A percentile compares a stretch with the other conserved stretches of the same genome.
Conservation (phyloP, 2,888 invertebrate species). For the Blastobasis adustella region DNA sequence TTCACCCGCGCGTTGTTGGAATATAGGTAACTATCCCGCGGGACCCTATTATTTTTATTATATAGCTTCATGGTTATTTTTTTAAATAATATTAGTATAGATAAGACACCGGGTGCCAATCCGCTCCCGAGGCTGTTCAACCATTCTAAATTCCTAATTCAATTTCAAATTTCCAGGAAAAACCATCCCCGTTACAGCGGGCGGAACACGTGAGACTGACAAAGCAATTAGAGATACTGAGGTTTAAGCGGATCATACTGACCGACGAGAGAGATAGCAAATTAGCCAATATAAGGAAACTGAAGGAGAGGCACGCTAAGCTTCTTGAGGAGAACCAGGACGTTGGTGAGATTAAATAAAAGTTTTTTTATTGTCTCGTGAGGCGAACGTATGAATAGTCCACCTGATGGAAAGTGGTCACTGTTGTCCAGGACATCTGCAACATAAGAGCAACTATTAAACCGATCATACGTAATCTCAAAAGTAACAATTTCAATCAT, state of each 20-base stretch:
- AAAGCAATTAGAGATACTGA: constrained; percentile 81
- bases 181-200: constrained; percentile 78
- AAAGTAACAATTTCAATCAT: too few relatives aligned
- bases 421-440: background rate
- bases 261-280: constrained; percentile 81
- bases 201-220: constrained; percentile 77
- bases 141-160: too few relatives aligned
- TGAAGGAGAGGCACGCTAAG: constrained; percentile 78
- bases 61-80: too few relatives aligned
- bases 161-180: constrained; percentile 46
- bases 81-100: too few relatives aligned
- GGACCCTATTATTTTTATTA: too few relatives aligned
- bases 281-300: constrained; percentile 74
- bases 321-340: constrained; percentile 82
- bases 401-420: too few relatives aligned
- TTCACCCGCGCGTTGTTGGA: too few relatives aligned
- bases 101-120: too few relatives aligned
- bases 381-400: background rate
- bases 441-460: background rate
- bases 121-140: too few relatives aligned
- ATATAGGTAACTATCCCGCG: too few relatives aligned
- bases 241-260: constrained; percentile 80
- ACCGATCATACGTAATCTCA: too few relatives aligned
- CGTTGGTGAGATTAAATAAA: constrained; percentile 62
- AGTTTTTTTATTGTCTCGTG: background rate